A percentile compares a stretch with the other conserved stretches of the same genome.
phyloP scores from a whole-genome alignment of 92 coral and sea anemone species.

The Hydrozoanthus gracilis region DNA sequence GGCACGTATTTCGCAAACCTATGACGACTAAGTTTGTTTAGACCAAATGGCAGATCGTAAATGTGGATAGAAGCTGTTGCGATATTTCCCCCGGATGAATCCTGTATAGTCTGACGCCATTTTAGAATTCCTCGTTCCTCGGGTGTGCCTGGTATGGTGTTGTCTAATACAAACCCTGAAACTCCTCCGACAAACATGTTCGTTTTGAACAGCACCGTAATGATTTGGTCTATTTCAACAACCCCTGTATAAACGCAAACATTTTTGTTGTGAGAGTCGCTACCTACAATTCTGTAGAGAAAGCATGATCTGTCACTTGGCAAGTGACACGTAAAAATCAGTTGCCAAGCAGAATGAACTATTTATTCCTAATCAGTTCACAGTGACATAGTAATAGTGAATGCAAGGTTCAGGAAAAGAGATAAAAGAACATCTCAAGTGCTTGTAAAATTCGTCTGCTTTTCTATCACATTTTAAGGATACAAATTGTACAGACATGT shows the following conservation, averaged over 20 bases:
- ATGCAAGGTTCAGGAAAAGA: too few relatives aligned
- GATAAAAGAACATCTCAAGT: too few relatives aligned
- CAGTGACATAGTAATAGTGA: too few relatives aligned
- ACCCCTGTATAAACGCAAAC: slow-evolving; percentile 53
- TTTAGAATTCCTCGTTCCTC: slow-evolving; percentile 91
- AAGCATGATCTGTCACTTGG: too few relatives aligned
- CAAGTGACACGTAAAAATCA: too few relatives aligned
- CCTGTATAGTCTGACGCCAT: slow-evolving; percentile 65
- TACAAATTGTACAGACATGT: too few relatives aligned
- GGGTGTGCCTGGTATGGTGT: slow-evolving; percentile 90
- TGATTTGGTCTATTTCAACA: slow-evolving; percentile 79
- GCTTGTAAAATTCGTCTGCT: too few relatives aligned
- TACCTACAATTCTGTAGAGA: too few relatives aligned
- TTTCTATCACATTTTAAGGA: too few relatives aligned
- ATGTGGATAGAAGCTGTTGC: slow-evolving; percentile 68
- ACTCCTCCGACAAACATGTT: slow-evolving; percentile 94
- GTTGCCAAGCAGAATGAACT: too few relatives aligned
- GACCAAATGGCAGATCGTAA: slow-evolving; percentile 80
- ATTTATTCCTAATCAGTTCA: too few relatives aligned
- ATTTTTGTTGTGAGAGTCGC: too few relatives aligned
- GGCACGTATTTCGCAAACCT: slow-evolving; percentile 76
- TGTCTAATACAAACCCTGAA: slow-evolving; percentile 82
- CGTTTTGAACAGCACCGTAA: slow-evolving; percentile 84
- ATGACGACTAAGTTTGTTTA: slow-evolving; percentile 69
- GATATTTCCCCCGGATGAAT: slow-evolving; percentile 50